A percentile compares a stretch with the other conserved stretches of the same genome.
Conservation (phyloP, 1,140 invertebrate genomes). For the Stegodyphus dumicola region DNA sequence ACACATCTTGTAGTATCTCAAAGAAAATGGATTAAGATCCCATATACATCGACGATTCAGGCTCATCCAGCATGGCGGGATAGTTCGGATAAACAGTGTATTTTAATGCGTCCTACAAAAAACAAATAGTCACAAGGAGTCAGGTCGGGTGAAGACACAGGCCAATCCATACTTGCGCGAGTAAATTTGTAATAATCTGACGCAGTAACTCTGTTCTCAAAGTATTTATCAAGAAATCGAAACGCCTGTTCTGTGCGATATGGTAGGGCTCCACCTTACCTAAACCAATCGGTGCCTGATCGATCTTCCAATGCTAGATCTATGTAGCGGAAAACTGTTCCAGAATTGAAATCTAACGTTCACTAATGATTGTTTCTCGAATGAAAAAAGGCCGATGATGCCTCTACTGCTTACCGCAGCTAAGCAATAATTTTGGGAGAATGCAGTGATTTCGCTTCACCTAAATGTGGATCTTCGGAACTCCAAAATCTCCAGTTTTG, state of each 20-base stretch:
- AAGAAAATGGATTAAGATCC: neutral
- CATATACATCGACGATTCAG: neutral
- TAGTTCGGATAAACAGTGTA: neutral
- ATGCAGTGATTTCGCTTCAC: conserved; percentile 14
- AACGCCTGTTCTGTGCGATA: neutral
- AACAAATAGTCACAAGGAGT: neutral
- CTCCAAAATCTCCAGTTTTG: neutral
- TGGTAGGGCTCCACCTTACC: neutral
- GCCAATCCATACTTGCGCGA: neutral
- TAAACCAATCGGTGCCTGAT: neutral
- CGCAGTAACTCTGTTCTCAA: neutral
- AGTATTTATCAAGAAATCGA: neutral
- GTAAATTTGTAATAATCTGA: neutral
- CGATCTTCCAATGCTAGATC: neutral
- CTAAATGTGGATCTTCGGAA: conserved; percentile 1
- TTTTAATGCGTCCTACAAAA: neutral
- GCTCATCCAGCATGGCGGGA: neutral
- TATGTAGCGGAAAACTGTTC: neutral
- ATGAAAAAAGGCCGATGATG: conserved; percentile 32
- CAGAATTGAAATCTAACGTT: conserved; percentile 16
- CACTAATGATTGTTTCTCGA: conserved; percentile 7
- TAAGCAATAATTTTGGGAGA: conserved; percentile 20
- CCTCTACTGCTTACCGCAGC: neutral
- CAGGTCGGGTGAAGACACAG: neutral
- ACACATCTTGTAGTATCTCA: neutral